Percentiles rank a stretch among this genome's conserved stretches.
phyloP scores from a whole-genome alignment of 2,113 vertebrate species.

The Antidorcas marsupialis region DNA sequence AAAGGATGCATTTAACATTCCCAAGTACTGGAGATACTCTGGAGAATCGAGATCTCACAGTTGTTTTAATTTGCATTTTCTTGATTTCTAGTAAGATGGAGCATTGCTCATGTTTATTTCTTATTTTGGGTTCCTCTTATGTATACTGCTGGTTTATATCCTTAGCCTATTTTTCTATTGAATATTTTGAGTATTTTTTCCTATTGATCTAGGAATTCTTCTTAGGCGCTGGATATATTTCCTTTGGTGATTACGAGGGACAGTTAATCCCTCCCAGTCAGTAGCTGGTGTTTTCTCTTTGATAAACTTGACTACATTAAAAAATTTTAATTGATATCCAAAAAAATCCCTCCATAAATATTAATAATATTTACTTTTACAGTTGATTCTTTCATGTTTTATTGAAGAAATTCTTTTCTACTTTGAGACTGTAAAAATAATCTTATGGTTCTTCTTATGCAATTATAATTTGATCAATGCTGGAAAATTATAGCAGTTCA shows the following conservation, averaged over 20 bases:
- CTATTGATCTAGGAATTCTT: not conserved
- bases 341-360: not conserved
- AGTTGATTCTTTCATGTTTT: not conserved
- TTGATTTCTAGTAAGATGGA: not conserved
- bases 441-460: not conserved
- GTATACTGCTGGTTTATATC: not conserved
- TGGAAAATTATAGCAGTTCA: not conserved
- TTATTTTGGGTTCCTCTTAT: not conserved
- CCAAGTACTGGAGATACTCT: not conserved
- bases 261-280: not conserved
- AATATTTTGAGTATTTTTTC: not conserved
- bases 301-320: not conserved
- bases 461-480: not conserved
- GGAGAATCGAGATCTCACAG: not conserved
- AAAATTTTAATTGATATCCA: not conserved
- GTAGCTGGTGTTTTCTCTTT: not conserved
- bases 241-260: not conserved
- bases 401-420: not conserved
- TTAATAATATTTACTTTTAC: not conserved
- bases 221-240: not conserved
- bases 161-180: not conserved
- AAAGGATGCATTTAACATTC: not conserved
- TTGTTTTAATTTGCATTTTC: not conserved
- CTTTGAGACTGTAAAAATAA: not conserved
- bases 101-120: not conserved